These are phyloP conservation scores for Agriopis aurantiaria DNA, from an alignment of 2,888 invertebrate species.

Conservation along the genomic window DNA sequence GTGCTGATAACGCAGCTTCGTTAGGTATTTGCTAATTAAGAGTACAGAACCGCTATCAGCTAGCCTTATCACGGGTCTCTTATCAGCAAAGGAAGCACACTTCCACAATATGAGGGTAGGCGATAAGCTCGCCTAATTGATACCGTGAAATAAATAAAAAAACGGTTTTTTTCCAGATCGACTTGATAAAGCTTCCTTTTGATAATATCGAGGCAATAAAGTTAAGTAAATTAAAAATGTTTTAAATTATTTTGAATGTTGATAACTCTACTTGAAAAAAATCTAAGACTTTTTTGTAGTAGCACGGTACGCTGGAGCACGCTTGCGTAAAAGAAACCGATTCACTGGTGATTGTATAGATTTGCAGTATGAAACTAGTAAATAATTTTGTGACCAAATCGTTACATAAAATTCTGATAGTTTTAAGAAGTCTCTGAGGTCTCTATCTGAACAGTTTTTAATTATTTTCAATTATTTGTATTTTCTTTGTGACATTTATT, in stretches of 20 bases:
- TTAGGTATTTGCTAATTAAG: conserved; percentile 36
- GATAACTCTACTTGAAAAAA: neutral
- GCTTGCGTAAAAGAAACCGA: too few species aligned
- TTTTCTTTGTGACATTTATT: too few species aligned
- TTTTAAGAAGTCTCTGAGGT: too few species aligned
- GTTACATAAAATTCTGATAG: too few species aligned
- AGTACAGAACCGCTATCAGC: conserved; percentile 27
- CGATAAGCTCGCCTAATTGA: conserved; percentile 39
- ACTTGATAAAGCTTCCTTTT: conserved; percentile 29
- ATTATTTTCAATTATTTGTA: too few species aligned
- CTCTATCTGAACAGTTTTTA: too few species aligned
- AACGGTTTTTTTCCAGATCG: conserved; percentile 26
- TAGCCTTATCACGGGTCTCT: conserved; percentile 13
- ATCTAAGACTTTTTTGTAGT: neutral
- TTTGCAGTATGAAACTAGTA: too few species aligned
- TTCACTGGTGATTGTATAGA: too few species aligned
- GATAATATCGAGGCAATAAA: conserved; percentile 10
- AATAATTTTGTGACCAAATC: too few species aligned
- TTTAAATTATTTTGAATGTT: neutral
- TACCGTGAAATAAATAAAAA: conserved; percentile 28
- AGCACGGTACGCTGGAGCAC: too few species aligned
- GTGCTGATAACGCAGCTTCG: conserved; percentile 20
- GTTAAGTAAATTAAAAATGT: neutral
- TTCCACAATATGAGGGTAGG: conserved; percentile 38
- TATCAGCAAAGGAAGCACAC: conserved; percentile 36